A percentile compares a stretch with the other conserved stretches of the same genome.
Evolutionary conservation across 2,888 invertebrate genomes (phyloP).

Genomic region (Drosophila eohydei): DNA sequence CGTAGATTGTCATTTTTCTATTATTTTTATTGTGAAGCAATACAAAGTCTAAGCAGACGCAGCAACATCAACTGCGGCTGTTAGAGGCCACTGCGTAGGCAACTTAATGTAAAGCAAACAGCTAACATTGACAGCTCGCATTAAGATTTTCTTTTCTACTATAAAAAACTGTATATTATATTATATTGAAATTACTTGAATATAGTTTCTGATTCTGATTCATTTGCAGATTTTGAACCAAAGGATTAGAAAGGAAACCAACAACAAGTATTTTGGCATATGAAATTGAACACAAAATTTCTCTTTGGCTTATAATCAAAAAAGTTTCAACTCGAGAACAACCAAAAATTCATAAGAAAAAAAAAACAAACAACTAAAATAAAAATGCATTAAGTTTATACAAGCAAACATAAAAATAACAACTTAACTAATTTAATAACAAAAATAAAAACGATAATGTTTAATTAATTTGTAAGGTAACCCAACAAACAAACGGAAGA

Average conservation of each 20-base stretch:
- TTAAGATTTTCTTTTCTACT: too few relatives aligned
- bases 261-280: conserved; percentile 38
- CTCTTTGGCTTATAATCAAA: conserved; percentile 66
- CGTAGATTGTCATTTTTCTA: too few relatives aligned
- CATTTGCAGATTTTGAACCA: conserved; percentile 61
- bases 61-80: too few relatives aligned
- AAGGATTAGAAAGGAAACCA: conserved; percentile 67
- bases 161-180: not conserved
- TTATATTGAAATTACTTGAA: not conserved
- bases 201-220: not conserved
- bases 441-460: conserved; percentile 67
- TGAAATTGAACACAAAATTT: conserved; percentile 35
- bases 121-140: too few relatives aligned
- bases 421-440: conserved; percentile 19
- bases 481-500: conserved; percentile 84
- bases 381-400: conserved; percentile 39
- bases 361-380: conserved; percentile 42
- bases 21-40: too few relatives aligned
- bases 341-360: conserved; percentile 42
- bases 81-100: too few relatives aligned
- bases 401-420: not conserved
- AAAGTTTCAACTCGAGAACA: conserved; percentile 53
- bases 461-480: conserved; percentile 82
- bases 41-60: too few relatives aligned
- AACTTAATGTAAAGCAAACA: too few relatives aligned